A percentile compares a stretch with the other conserved stretches of the same genome.
phyloP scores from a whole-genome alignment of 2,113 vertebrate species.

The Leptobrachium ailaonicum region DNA sequence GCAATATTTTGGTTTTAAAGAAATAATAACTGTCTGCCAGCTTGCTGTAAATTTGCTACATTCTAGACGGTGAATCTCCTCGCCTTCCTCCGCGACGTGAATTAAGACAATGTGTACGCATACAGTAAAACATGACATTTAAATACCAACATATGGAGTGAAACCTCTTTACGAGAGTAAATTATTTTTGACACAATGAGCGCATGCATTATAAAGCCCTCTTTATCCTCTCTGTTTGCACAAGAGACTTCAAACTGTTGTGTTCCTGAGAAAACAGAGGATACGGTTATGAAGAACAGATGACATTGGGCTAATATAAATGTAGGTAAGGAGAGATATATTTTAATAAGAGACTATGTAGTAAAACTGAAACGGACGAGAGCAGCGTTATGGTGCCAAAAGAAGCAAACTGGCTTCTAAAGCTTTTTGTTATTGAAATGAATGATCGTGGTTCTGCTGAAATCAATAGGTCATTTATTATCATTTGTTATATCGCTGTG shows the following conservation, averaged over 20 bases:
- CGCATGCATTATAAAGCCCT: slow-evolving; percentile 23
- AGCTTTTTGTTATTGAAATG: too few relatives aligned
- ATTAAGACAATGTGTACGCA: slow-evolving; percentile 7
- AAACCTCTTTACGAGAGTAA: slow-evolving; percentile 24
- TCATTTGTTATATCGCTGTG: too few relatives aligned
- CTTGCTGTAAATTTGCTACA: slow-evolving; percentile 3
- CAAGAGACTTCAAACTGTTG: slow-evolving; percentile 27
- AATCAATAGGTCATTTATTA: too few relatives aligned
- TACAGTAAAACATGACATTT: slow-evolving; percentile 25
- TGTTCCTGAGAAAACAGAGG: slow-evolving; percentile 2
- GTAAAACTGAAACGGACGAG: slow-evolving; percentile 10
- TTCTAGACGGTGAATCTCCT: too few relatives aligned
- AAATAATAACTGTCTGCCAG: slow-evolving; percentile 21
- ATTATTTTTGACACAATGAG: slow-evolving; percentile 30
- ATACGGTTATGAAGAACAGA: slow-evolving; percentile 36
- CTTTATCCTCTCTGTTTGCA: slow-evolving; percentile 33
- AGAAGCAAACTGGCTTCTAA: not conserved
- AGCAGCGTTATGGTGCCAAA: not conserved
- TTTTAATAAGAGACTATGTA: not conserved
- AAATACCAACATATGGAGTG: slow-evolving; percentile 32
- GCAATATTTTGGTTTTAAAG: slow-evolving; percentile 2
- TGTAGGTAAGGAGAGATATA: slow-evolving; percentile 7
- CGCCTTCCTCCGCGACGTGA: not conserved
- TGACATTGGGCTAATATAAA: slow-evolving; percentile 28
- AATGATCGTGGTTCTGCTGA: too few relatives aligned